These are phyloP conservation scores for Trachelus stipa DNA, from an alignment of 2,888 invertebrate genomes.

Conservation along the genomic window DNA sequence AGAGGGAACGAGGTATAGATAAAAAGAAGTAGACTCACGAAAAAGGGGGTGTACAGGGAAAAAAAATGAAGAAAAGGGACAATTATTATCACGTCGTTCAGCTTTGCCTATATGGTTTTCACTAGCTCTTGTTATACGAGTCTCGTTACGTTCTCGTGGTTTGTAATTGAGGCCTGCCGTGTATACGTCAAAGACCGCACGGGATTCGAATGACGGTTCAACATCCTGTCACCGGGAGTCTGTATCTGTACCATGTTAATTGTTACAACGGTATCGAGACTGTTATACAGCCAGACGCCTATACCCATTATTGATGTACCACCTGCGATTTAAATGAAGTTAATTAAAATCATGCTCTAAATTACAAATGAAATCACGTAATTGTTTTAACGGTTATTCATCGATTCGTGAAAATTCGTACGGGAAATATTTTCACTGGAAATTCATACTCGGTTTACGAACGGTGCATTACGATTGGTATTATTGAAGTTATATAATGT, in stretches of 20 bases:
- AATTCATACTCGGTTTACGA: neutral
- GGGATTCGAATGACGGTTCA: conserved; percentile 47
- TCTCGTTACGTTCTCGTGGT: conserved; percentile 32
- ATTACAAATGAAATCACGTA: conserved; percentile 31
- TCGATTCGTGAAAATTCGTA: neutral
- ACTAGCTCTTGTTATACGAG: neutral
- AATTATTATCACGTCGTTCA: neutral
- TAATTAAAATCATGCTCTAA: conserved; percentile 46
- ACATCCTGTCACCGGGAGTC: conserved; percentile 40
- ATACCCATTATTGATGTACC: neutral
- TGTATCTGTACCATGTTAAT: conserved; percentile 4
- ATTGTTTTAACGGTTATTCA: neutral
- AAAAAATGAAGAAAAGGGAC: conserved; percentile 3
- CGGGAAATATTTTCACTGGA: neutral
- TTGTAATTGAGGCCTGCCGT: conserved; percentile 39
- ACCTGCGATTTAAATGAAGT: conserved; percentile 35
- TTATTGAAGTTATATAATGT: neutral
- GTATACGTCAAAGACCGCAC: conserved; percentile 34
- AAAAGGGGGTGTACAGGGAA: neutral
- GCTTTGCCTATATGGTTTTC: neutral
- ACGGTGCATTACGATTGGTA: neutral
- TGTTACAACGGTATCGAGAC: neutral
- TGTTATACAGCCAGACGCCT: neutral
- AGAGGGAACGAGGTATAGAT: conserved; percentile 52
- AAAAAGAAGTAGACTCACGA: conserved; percentile 31